These are phyloP conservation scores for Temnothorax longispinosus DNA, from an alignment of 1,140 invertebrate species.

Conservation along the genomic window DNA sequence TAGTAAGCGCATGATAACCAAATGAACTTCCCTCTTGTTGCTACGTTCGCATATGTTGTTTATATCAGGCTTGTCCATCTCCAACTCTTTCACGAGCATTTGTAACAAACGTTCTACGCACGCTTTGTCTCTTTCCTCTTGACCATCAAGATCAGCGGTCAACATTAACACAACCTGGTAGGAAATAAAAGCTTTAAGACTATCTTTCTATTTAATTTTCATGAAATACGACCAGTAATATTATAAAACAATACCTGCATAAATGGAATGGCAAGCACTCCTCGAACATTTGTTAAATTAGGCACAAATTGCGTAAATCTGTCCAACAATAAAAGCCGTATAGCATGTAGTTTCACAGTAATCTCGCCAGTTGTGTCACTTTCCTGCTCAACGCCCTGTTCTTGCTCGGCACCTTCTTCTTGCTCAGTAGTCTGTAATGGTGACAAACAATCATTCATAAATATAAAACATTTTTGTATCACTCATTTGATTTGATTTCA, in stretches of 20 bases:
- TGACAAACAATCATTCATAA: slow-evolving; percentile 44
- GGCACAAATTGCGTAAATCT: slow-evolving; percentile 89
- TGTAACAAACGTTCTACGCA: slow-evolving; percentile 92
- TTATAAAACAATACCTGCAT: slow-evolving; percentile 89
- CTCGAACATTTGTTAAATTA: slow-evolving; percentile 88
- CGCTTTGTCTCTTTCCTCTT: slow-evolving; percentile 91
- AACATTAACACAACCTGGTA: slow-evolving; percentile 94
- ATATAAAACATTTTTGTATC: slow-evolving; percentile 24
- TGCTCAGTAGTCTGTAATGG: slow-evolving; percentile 79
- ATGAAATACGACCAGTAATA: slow-evolving; percentile 69
- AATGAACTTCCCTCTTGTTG: slow-evolving; percentile 92
- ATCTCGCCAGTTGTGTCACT: slow-evolving; percentile 80
- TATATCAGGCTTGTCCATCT: slow-evolving; percentile 89
- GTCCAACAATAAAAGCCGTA: slow-evolving; percentile 87
- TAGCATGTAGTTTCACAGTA: slow-evolving; percentile 84
- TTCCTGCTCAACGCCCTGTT: slow-evolving; percentile 78
- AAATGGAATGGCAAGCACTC: slow-evolving; percentile 95
- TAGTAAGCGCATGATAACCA: slow-evolving; percentile 94
- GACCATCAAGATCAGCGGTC: slow-evolving; percentile 94
- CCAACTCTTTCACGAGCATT: slow-evolving; percentile 91
- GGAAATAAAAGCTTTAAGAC: slow-evolving; percentile 21
- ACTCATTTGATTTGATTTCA: background rate
- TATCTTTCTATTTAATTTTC: background rate
- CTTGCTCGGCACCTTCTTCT: slow-evolving; percentile 77
- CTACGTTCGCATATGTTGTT: slow-evolving; percentile 87